Base-by-base conservation (phyloP, 2,113 vertebrate species). In the Micromys minutus region DNA sequence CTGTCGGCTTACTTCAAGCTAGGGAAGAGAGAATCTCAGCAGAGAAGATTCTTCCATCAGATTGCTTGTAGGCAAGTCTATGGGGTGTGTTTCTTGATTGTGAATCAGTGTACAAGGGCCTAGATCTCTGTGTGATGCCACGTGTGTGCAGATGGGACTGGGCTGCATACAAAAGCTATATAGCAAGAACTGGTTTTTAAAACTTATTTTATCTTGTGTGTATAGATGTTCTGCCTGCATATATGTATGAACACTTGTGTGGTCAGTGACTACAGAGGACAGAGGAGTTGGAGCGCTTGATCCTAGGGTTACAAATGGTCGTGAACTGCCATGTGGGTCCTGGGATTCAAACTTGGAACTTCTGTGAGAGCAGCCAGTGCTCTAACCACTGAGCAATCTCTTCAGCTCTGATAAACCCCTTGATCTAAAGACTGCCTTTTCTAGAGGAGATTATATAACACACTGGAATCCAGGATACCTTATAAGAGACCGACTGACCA, bases 371-470 rank as follows among this genome's bases (percentile, higher is more conserved):
- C 39, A 74, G 71, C 39, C 39, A 12, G 21, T 74, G 71, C 71
- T 74, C 72, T 75, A 61, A 63, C 17, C 26, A 21, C 42, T 59
- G 47, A 59, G 34, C 3, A 4, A 22, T 72, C 69, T 72, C 69
- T 72, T 72, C n/a, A 72, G 69, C 79, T 36, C 42, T 39, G 88
- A 89, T 50, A 69, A 74, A 72, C 36, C 39, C 59, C 31, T 69
- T 87, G 83, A 87, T 96, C 65, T 59, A 47, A 86, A 91, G 45
- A 22, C 7, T 61, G 26, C 13, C 36, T 84, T 91, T 96, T 91
- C 67, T 39, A 69, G 85, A 91, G 85, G 21, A 86, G 45, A 39
- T 88, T 59, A 90, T 3, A 61, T 6, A 87, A 83, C 24, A 26
- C 74, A 47, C 7, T 88, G 36, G 74, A 79, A 57, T 74, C 79